Conservation (phyloP, 2,113 vertebrate genomes). For the Falcunculus frontatus region DNA sequence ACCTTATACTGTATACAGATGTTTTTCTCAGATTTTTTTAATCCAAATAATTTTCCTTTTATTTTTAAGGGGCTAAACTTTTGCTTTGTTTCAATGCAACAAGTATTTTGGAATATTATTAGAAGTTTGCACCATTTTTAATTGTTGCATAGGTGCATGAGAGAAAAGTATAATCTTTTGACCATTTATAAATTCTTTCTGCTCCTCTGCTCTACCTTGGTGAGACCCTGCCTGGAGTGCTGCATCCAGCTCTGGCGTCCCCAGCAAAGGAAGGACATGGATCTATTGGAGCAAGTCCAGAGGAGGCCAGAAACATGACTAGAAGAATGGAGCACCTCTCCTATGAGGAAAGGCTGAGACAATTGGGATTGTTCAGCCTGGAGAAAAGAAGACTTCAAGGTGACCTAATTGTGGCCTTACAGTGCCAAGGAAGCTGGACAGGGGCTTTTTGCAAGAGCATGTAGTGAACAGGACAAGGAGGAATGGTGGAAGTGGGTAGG, state of each 20-base stretch:
- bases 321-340: neutral
- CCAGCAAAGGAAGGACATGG: neutral
- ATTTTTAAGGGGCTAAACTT: slow-evolving; percentile 27
- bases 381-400: neutral
- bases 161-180: neutral
- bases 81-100: slow-evolving; percentile 1
- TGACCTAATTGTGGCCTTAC: neutral
- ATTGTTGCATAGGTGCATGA: neutral
- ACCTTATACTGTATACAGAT: neutral
- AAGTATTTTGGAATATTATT: neutral
- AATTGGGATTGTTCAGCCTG: neutral
- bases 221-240: neutral
- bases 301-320: neutral
- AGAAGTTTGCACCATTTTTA: neutral
- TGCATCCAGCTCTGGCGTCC: neutral
- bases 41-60: neutral
- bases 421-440: neutral
- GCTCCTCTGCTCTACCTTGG: neutral
- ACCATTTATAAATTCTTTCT: neutral
- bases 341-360: neutral
- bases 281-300: neutral
- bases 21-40: neutral
- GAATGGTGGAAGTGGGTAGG: rapidly evolving
- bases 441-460: neutral
- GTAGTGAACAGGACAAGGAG: neutral